phyloP scores from a whole-genome alignment of 2,888 invertebrate species.

The Pseudoips prasinana region DNA sequence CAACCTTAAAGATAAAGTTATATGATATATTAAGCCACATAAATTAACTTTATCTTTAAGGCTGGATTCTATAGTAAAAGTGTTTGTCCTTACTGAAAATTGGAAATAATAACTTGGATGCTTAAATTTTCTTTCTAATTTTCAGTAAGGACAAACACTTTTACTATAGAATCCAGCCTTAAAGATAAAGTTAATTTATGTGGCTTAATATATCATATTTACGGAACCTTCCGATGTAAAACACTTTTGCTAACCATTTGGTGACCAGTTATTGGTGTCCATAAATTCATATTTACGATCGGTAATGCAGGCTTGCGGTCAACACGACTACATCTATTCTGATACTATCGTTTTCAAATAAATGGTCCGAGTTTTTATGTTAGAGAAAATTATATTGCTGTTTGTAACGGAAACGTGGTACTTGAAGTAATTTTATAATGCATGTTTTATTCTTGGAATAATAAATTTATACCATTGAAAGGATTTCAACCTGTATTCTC shows the following conservation, averaged over 20 bases:
- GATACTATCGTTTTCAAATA: constrained; percentile 45
- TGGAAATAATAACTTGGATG: no score
- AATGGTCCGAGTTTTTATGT: constrained; percentile 29
- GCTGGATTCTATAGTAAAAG: no score
- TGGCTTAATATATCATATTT: not conserved
- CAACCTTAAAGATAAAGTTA: constrained; percentile 5
- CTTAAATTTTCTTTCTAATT: no score
- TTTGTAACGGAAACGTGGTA: not conserved
- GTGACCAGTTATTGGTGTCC: constrained; percentile 50
- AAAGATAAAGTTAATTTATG: constrained; percentile 13
- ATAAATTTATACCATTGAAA: no score
- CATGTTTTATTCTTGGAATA: no score
- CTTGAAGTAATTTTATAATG: no score
- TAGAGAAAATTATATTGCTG: constrained; percentile 4
- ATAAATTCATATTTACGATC: constrained; percentile 70
- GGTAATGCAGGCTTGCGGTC: constrained; percentile 59
- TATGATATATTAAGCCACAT: constrained; percentile 1
- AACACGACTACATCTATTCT: constrained; percentile 47
- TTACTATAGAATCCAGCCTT: no score
- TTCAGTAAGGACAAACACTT: no score
- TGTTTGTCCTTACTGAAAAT: no score
- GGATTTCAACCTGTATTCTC: no score
- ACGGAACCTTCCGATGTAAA: constrained; percentile 27
- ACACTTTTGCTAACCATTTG: constrained; percentile 26
- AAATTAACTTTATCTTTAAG: constrained; percentile 12